Conservation (phyloP, 2,113 vertebrate species). For the Astatoreochromis straeleni region DNA sequence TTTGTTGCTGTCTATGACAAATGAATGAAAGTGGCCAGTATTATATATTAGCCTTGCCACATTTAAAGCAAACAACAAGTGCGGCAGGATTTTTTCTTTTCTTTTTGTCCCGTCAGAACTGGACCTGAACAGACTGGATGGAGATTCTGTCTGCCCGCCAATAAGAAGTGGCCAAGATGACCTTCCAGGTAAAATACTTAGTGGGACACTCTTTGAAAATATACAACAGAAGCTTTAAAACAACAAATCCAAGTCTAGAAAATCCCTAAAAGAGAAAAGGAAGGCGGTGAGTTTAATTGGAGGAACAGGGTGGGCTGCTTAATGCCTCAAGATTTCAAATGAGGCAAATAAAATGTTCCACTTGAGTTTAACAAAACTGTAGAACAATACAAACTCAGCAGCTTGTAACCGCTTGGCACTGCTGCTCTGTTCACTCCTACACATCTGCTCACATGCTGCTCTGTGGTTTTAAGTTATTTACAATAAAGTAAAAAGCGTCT, state of each 20-base stretch:
- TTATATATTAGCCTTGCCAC: neutral
- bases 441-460: conserved; percentile 32
- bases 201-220: neutral
- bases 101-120: conserved; percentile 53
- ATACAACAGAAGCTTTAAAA: neutral
- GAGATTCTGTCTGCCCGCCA: conserved; percentile 72
- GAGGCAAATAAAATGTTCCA: conserved; percentile 66
- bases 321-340: conserved; percentile 29
- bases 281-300: conserved; percentile 27
- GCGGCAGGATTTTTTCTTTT: neutral
- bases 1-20: neutral
- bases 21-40: neutral
- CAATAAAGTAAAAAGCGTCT: neutral
- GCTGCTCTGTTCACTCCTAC: neutral
- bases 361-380: conserved; percentile 18
- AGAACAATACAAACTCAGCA: conserved; percentile 59
- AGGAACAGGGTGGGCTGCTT: conserved; percentile 13
- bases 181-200: conserved; percentile 71
- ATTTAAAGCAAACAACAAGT: neutral
- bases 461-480: neutral
- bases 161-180: conserved; percentile 76
- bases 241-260: neutral
- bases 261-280: neutral
- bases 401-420: conserved; percentile 53
- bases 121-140: conserved; percentile 74